These are phyloP conservation scores for Littorina saxatilis DNA, from an alignment of 1,140 invertebrate species.

Conservation along the genomic window DNA sequence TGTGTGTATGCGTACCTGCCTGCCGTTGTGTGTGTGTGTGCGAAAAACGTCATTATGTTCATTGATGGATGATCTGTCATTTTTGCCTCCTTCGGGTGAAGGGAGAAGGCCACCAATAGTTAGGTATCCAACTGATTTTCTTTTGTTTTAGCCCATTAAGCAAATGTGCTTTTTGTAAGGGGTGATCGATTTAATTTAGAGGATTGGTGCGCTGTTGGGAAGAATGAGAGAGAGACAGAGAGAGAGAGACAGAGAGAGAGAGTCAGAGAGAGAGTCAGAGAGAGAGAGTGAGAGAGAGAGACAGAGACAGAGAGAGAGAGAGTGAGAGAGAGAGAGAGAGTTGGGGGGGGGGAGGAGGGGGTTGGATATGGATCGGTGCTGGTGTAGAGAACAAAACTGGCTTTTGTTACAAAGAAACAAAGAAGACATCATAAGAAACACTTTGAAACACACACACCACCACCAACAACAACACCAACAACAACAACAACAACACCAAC, in stretches of 20 bases:
- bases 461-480: no score
- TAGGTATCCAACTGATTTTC: neutral
- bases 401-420: no score
- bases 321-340: neutral
- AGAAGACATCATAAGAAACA: no score
- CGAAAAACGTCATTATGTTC: no score
- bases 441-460: no score
- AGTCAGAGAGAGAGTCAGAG: neutral
- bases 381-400: neutral
- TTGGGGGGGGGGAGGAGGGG: slow-evolving; percentile 10
- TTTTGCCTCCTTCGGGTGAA: no score
- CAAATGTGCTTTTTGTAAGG: neutral
- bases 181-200: neutral
- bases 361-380: neutral
- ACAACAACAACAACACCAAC: no score
- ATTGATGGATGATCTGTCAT: no score
- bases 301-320: neutral
- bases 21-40: neutral
- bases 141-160: neutral
- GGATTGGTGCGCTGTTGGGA: neutral
- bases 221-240: neutral
- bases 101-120: no score
- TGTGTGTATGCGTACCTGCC: neutral
- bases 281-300: neutral
- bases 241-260: slow-evolving; percentile 2